Percentiles rank a stretch among this genome's conserved stretches.
These are phyloP conservation scores for Dicyrtomina minuta DNA, from an alignment of 2,888 invertebrate species.

Conservation along the genomic window DNA sequence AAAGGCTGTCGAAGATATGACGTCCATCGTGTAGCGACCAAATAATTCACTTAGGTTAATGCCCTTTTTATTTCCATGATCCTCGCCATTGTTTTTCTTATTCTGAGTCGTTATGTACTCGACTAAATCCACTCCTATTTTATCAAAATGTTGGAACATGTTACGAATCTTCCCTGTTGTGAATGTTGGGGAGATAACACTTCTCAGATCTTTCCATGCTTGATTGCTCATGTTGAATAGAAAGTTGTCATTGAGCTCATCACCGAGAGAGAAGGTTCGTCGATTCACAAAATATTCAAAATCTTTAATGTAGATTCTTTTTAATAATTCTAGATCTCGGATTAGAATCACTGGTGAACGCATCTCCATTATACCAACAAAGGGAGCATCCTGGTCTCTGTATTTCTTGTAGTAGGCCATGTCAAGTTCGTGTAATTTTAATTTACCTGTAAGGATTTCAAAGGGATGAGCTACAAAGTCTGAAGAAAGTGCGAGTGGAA, in stretches of 20 bases:
- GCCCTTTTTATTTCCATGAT: too few relatives aligned
- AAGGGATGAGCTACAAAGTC: neutral
- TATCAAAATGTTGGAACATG: constrained; percentile 47
- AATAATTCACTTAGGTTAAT: constrained; percentile 42
- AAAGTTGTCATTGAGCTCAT: constrained; percentile 36
- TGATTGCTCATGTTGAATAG: constrained; percentile 38
- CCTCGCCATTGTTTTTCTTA: too few relatives aligned
- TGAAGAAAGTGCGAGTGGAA: neutral
- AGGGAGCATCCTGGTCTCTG: constrained; percentile 31
- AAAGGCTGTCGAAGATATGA: constrained; percentile 58
- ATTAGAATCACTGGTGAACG: constrained; percentile 35
- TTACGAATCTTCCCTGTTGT: constrained; percentile 39
- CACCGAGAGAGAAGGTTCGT: constrained; percentile 22
- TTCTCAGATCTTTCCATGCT: constrained; percentile 45
- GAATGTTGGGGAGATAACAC: constrained; percentile 45
- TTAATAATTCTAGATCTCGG: constrained; percentile 46
- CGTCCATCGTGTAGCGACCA: constrained; percentile 52
- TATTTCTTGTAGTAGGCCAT: constrained; percentile 27
- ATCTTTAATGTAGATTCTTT: constrained; percentile 46
- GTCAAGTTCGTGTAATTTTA: neutral
- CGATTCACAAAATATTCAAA: constrained; percentile 43
- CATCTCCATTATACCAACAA: constrained; percentile 42
- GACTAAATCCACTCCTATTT: constrained; percentile 34
- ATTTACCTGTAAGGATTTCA: too few relatives aligned
- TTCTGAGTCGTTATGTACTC: constrained; percentile 33